Conservation (phyloP, 92 coral and sea anemone species). For the Bergia sp. region DNA sequence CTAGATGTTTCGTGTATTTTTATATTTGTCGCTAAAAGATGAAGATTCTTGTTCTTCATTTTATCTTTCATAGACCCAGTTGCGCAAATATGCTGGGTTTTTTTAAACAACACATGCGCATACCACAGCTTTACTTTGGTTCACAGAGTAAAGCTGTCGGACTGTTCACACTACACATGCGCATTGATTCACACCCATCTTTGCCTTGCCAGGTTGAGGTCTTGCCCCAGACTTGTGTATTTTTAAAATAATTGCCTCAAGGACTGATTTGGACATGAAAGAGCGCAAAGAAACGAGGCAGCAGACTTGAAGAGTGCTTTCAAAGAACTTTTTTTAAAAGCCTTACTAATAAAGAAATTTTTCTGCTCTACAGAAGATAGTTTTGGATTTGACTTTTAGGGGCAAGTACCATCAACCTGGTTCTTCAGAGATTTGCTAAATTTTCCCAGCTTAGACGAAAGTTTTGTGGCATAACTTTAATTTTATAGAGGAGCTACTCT, state of each 20-base stretch:
- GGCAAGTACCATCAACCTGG: constrained; percentile 10
- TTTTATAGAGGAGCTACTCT: not conserved
- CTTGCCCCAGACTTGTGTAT: not conserved
- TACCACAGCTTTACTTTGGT: constrained; percentile 25
- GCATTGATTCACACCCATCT: not conserved
- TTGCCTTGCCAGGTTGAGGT: constrained; percentile 9
- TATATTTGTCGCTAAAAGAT: not conserved
- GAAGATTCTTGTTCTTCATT: not conserved
- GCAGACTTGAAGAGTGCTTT: too few species aligned
- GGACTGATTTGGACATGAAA: not conserved
- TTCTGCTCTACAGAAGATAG: not conserved
- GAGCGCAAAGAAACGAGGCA: too few species aligned
- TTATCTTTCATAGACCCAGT: constrained; percentile 29
- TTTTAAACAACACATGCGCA: not conserved
- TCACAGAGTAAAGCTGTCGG: constrained; percentile 27
- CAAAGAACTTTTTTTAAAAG: too few species aligned
- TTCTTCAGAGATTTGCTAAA: not conserved
- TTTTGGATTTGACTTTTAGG: not conserved
- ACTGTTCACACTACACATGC: not conserved
- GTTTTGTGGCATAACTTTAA: not conserved
- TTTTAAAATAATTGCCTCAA: not conserved
- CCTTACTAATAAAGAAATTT: not conserved
- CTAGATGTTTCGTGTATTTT: not conserved
- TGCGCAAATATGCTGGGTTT: constrained; percentile 9
- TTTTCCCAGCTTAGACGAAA: not conserved